These are phyloP conservation scores for Eulacestoma nigropectus DNA, from an alignment of 2,113 vertebrate genomes.

Conservation along the genomic window DNA sequence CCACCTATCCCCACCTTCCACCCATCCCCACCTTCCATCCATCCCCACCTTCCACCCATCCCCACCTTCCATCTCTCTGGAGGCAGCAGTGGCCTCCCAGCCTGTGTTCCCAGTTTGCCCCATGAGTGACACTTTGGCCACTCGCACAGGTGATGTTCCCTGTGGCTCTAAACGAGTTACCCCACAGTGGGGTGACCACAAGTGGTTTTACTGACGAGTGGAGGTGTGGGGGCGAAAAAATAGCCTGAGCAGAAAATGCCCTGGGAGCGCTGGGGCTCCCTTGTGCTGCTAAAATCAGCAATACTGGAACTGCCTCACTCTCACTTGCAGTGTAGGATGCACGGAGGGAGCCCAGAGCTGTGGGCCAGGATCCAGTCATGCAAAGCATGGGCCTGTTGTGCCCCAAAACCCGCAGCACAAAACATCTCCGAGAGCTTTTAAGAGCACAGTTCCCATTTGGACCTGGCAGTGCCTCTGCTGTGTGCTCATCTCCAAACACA, in stretches of 20 bases:
- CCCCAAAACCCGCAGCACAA: neutral
- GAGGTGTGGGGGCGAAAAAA: neutral
- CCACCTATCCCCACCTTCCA: neutral
- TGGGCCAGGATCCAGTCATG: too few relatives aligned
- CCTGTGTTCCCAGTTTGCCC: neutral
- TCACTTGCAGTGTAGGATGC: neutral
- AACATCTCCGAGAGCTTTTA: neutral
- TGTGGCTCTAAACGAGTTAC: neutral
- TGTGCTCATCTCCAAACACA: neutral
- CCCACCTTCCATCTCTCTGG: neutral
- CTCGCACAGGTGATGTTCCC: rapidly evolving
- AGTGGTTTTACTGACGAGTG: neutral
- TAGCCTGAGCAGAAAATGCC: neutral
- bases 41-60: neutral
- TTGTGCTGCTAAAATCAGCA: neutral
- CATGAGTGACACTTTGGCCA: rapidly evolving
- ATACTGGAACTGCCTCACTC: neutral
- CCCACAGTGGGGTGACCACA: neutral
- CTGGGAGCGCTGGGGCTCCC: neutral
- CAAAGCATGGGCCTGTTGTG: neutral
- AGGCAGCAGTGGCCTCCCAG: neutral
- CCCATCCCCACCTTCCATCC: too few relatives aligned
- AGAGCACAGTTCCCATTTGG: neutral
- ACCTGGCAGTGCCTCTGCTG: neutral
- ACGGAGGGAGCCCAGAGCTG: neutral